Evolutionary conservation across 1,140 invertebrate genomes (phyloP).

Genomic region (Anagrus nilaparvatae): DNA sequence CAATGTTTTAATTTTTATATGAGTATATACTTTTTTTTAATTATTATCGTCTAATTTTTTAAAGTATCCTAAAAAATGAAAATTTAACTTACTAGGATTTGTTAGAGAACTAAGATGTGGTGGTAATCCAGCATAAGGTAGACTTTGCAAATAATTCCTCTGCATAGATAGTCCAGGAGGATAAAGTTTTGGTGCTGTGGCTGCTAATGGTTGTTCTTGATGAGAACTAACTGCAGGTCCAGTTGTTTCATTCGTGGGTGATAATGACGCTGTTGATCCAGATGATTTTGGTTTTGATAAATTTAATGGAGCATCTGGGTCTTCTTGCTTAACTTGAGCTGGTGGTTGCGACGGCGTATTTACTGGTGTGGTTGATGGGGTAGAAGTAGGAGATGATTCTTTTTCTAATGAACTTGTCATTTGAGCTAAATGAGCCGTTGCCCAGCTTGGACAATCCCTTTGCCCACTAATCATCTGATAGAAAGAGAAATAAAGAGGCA

Average conservation of each 20-base stretch:
- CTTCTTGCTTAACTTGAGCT: conserved; percentile 38
- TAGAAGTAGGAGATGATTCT: conserved; percentile 39
- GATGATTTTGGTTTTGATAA: conserved; percentile 72
- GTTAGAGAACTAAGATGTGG: conserved; percentile 41
- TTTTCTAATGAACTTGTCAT: conserved; percentile 34
- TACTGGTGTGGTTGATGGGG: conserved; percentile 33
- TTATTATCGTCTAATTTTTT: not conserved
- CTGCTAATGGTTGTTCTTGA: conserved; percentile 47
- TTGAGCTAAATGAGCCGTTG: conserved; percentile 35
- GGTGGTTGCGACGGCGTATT: conserved; percentile 31
- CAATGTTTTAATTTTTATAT: conserved; percentile 8
- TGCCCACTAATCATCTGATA: conserved; percentile 37
- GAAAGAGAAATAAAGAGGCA: not conserved
- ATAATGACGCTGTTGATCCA: conserved; percentile 30
- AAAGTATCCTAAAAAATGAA: not conserved
- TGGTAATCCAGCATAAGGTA: conserved; percentile 49
- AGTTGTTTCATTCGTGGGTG: conserved; percentile 37
- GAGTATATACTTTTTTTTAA: not conserved
- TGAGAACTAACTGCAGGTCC: conserved; percentile 38
- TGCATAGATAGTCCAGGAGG: conserved; percentile 46
- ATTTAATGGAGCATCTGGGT: conserved; percentile 76
- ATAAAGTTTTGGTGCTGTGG: conserved; percentile 48
- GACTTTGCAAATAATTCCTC: conserved; percentile 43
- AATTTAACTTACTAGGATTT: conserved; percentile 35
- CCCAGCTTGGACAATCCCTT: conserved; percentile 32